Evolutionary conservation across 2,888 invertebrate genomes (phyloP), one percentile per base, ranked within the genome.

Genomic region (Hemistola chrysoprasaria): DNA sequence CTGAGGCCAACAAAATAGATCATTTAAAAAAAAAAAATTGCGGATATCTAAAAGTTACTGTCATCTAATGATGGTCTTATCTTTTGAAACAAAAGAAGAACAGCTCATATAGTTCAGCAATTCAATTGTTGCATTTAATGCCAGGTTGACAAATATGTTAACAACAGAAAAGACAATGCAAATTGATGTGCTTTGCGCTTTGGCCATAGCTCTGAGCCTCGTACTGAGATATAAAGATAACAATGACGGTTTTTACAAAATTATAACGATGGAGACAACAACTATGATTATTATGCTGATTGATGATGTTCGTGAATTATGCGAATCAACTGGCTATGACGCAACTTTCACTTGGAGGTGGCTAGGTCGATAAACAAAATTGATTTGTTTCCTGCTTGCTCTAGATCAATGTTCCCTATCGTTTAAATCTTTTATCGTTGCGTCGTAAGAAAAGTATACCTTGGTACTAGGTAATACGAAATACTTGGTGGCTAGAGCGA

Each of bases 121-220:
- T 44, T 44, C 43, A 38, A 29, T 44, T 44, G 43, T 44, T 23
- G 22, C 21, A 21, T 29, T n/a, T 36, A 47, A 34, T 40, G 28
- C 3, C 26, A 38, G 21, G 37, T 34, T 40, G 24, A 28, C 43
- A 30, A 37, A 5, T 22, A 38, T 11, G 37, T 34, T 40, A 28
- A 28, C 43, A 30, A 37, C 33, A 11, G 10, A 33, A 16, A 16
- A 11, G 28, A 41, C 43, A 44, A 44, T 44, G 43, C 43, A 44
- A 34, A 44, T 43, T 38, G 43, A 34, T 23, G 43, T 23, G 30
- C 38, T 30, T 44, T 39, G 29, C 26, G 3, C 24, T 3, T 24
- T 3, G 3, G n/a, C n/a, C 3, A 24, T 24, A 3, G 6, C 3
- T 2, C 6, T n/a, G 24, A 8, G 24, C 2, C 3, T 3, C 8